A percentile compares a stretch with the other conserved stretches of the same genome.
These are phyloP conservation scores for Halocynthia aurantium DNA, from an alignment of 23 tunicate species.

Conservation along the genomic window DNA sequence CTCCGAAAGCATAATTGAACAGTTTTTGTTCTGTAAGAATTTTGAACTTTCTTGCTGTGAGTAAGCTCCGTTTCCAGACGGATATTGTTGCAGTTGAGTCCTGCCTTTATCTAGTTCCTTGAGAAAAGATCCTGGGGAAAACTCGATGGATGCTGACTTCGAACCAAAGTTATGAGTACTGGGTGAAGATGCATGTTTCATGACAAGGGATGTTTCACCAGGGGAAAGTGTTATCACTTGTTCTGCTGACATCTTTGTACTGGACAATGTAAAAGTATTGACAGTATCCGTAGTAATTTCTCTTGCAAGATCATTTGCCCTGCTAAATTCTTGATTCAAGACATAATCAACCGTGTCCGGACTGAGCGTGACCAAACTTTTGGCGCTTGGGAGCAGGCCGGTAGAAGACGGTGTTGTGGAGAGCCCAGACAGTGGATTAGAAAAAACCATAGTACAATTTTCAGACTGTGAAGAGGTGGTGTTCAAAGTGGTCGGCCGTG, in stretches of 20 bases:
- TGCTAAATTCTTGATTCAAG: constrained; percentile 31
- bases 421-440: neutral
- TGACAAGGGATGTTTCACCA: constrained; percentile 29
- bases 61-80: neutral
- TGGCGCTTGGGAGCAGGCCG: constrained; percentile 15
- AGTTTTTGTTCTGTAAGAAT: constrained; percentile 9
- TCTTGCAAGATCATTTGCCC: neutral
- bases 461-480: no score
- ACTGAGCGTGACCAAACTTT: constrained; percentile 59
- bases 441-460: no score
- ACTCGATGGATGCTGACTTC: constrained; percentile 25
- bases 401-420: constrained; percentile 14
- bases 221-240: constrained; percentile 27
- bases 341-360: constrained; percentile 81
- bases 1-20: constrained; percentile 20
- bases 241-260: neutral
- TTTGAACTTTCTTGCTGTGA: neutral
- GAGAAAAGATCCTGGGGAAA: constrained; percentile 34
- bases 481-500: no score
- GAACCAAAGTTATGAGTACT: neutral
- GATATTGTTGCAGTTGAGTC: neutral
- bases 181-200: neutral
- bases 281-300: neutral
- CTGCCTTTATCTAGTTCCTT: constrained; percentile 19
- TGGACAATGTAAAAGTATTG: neutral